Evolutionary conservation across 2,113 vertebrate species (phyloP), one percentile per base, ranked within the genome.

Genomic region (Vulpes ferrilata): DNA sequence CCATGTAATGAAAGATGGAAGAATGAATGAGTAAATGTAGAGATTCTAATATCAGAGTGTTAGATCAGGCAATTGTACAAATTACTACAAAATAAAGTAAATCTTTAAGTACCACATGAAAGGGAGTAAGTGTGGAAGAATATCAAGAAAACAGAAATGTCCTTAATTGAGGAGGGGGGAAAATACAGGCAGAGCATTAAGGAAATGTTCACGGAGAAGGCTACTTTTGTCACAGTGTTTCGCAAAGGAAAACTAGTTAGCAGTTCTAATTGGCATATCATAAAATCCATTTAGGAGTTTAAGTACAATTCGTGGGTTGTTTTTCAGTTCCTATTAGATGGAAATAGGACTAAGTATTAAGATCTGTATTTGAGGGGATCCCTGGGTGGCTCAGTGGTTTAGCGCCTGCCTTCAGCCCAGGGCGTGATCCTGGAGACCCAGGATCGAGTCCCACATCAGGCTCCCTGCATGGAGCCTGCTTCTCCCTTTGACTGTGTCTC

Each of bases 241-340:
- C 59, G 17, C 62, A 83, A 94, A 9, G 60, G 27, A 90, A 95
- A 92, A 87, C 43, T 92, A 86, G 32, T 79, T n/a, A 92, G 11
- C 19, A 51, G 60, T 83, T 51, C 84, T 84, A 82, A 78, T 2
- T 74, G 55, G n/a, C 38, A 62, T 94, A 48, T 35, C 92, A 86
- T 78, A 92, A 85, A 86, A 92, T 71, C 94, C 27, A 86, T 25
- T 93, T 43, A 82, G 1, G 3, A 76, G 35, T 74, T 90, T 55
- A 94, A 84, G 20, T n/a, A 88, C 12, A 90, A 94, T 74, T 90
- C 90, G 20, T 55, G 48, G 86, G 23, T 20, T 92, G 96, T 95
- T 83, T 83, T 71, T 74, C 55, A 95, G 15, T 87, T 96, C 43
- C 76, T 94, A 43, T 81, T 69, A 87, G n/a, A 79, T 22, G 60